Base-by-base conservation (phyloP, 2,888 invertebrate genomes). In the Drosophila barbarae region DNA sequence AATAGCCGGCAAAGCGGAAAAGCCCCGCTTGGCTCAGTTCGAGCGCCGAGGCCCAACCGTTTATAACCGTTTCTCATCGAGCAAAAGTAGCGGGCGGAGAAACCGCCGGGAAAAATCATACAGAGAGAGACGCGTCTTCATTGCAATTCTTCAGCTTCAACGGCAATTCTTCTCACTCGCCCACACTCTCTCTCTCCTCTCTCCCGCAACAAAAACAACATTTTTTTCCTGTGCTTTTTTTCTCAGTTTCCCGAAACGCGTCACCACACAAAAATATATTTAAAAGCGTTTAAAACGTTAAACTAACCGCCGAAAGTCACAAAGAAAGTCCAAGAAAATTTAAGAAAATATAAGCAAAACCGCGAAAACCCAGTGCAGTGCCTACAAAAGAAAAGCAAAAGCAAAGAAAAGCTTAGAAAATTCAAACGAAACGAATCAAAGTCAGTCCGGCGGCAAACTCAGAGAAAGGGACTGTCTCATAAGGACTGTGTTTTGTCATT, bases 171-270 rank as follows among this genome's bases (percentile, higher is more conserved):
- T 12, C 18, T 3, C 13, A 5, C 46, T 21, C 26, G 26, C 23
- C 23, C 23, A 23, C 23, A 23, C 7, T 26, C 5, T 26, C 26
- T 26, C 18, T 13, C 35, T 15, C 28, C 8, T 35, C 36, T 18
- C 15, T 36, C 15, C 0, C 8, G 5, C 35, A 26, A n/a, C 35
- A 8, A 10, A 13, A 26, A 23, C 54, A 41, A 57, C 59, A 67
- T 81, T 78, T 78, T 78, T 78, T 78, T 78, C 66, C 46, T 75
- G 78, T 78, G 78, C 53, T 84, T 81, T 81, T 77, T 84, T 84
- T 71, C 66, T 64, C 67, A 84, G 82, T 84, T 76, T 57, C 56
- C 53, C 26, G 51, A 61, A 58, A 58, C 77, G 80, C 73, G 69
- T 69, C 68, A 70, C 72, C 60, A 49, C 38, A 56, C 23, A 28